phyloP scores from a whole-genome alignment of 1,140 invertebrate species.

The Ptiloglossa arizonensis region DNA sequence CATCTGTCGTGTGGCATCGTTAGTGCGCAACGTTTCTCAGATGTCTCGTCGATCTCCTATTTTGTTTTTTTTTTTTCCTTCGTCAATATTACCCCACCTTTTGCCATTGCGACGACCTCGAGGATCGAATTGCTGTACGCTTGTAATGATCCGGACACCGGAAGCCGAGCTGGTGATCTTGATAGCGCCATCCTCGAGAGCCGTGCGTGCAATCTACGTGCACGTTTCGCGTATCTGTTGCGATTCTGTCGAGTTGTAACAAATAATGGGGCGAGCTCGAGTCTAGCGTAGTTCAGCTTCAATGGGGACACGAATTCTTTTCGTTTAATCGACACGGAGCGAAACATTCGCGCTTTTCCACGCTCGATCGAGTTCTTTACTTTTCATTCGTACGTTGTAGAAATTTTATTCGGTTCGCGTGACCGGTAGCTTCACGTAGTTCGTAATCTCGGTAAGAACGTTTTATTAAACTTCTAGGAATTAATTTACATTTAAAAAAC shows the following conservation, averaged over 20 bases:
- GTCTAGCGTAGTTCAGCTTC: not conserved
- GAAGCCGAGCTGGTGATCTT: slow-evolving; percentile 48
- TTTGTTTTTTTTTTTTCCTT: slow-evolving; percentile 13
- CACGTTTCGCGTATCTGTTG: not conserved
- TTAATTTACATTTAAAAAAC: no score
- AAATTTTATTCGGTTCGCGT: not conserved
- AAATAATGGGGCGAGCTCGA: not conserved
- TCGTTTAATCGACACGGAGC: not conserved
- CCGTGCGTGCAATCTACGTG: not conserved
- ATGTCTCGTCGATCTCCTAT: slow-evolving; percentile 10
- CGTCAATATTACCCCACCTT: slow-evolving; percentile 16
- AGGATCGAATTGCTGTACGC: slow-evolving; percentile 43
- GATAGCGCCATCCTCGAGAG: slow-evolving; percentile 43
- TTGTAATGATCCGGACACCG: slow-evolving; percentile 50
- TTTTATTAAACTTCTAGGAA: no score
- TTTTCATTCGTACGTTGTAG: not conserved
- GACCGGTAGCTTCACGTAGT: no score
- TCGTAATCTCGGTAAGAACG: no score
- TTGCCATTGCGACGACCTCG: slow-evolving; percentile 27
- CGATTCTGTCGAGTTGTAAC: not conserved
- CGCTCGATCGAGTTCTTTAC: no score
- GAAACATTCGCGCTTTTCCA: not conserved
- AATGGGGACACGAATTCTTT: not conserved
- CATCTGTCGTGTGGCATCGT: slow-evolving; percentile 11
- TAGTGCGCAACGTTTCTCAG: not conserved